Evolutionary conservation across 2,888 invertebrate genomes (phyloP), one percentile per base, ranked within the genome.

Genomic region (Caenorhabditis sinica): DNA sequence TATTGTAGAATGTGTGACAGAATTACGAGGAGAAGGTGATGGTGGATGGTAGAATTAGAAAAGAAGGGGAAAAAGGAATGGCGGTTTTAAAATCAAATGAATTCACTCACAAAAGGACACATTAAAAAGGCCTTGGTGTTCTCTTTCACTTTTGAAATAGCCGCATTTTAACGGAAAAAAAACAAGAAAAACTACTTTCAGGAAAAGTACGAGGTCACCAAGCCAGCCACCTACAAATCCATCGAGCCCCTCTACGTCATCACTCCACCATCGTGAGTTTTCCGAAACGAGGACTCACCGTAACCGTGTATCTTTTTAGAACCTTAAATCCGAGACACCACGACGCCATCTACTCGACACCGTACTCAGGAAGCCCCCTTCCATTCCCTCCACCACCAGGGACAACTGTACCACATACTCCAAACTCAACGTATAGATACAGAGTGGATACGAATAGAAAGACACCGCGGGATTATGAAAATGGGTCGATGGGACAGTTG

Each of bases 211-310:
- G 87, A 91, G 58, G 91, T 92, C 20, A 91, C 89, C 13, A 90
- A 91, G 33, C 83, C 89, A 13, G 89, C 90, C 15, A 89, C 90
- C 11, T 92, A 92, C 88, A 92, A 92, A 71, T 88, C 90, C 23
- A 88, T 91, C 74, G 92, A 92, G 61, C 92, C 92, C 1, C 87
- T 92, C 45, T 92, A 92, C 79, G 91, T 92, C 58, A 90, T 92
- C 45, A 91, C 92, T 4, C 91, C 91, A 25, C 88, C 89, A 33
- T 77, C 83, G 85, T 87, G 53, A 71, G 83, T 43, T 71, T 53
- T 25, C 5, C 4, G 8, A 36, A 61, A 17, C 30, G 33, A 33
- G 17, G 15, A 58, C 2, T 17, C 56, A 13, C 11, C 11, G 9
- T 9, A 28, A 15, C 11, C 8, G 4, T 28, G 0, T 13, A 20